phyloP scores from a whole-genome alignment of 2,888 invertebrate species.

The Labia minor region DNA sequence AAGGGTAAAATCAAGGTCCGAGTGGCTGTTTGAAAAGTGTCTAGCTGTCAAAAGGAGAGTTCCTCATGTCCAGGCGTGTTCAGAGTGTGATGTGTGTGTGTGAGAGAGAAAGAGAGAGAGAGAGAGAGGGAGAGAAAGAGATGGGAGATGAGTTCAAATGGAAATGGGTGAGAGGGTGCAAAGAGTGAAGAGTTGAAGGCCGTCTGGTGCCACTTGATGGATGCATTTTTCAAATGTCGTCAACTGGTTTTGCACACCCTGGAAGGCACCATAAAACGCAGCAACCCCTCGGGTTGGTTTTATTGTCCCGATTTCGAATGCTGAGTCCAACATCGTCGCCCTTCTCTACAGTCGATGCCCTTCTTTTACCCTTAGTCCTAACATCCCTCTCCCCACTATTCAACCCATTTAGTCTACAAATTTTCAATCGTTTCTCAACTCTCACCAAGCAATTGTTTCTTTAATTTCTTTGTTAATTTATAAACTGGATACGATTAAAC shows the following conservation, averaged over 20 bases:
- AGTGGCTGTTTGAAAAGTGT: not conserved
- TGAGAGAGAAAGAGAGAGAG: too few species aligned
- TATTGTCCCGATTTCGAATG: not conserved
- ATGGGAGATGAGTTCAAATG: too few species aligned
- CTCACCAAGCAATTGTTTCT: not conserved
- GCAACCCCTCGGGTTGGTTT: not conserved
- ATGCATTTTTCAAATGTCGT: slow-evolving; percentile 1
- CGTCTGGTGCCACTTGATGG: slow-evolving; percentile 6
- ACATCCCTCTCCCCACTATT: too few species aligned
- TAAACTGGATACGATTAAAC: not conserved
- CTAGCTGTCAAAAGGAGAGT: not conserved
- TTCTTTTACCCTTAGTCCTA: not conserved
- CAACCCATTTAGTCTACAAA: not conserved
- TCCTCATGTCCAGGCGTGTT: too few species aligned
- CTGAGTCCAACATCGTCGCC: not conserved
- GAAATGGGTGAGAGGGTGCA: not conserved
- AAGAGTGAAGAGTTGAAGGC: not conserved
- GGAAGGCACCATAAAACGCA: not conserved
- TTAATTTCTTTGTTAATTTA: not conserved
- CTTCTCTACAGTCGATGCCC: not conserved
- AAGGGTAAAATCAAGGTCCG: too few species aligned
- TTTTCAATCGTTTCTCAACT: not conserved
- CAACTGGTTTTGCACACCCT: not conserved
- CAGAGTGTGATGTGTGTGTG: too few species aligned
- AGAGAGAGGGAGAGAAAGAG: too few species aligned